Base-by-base conservation (phyloP, 2,888 invertebrate species). In the Macrophya alboannulata region DNA sequence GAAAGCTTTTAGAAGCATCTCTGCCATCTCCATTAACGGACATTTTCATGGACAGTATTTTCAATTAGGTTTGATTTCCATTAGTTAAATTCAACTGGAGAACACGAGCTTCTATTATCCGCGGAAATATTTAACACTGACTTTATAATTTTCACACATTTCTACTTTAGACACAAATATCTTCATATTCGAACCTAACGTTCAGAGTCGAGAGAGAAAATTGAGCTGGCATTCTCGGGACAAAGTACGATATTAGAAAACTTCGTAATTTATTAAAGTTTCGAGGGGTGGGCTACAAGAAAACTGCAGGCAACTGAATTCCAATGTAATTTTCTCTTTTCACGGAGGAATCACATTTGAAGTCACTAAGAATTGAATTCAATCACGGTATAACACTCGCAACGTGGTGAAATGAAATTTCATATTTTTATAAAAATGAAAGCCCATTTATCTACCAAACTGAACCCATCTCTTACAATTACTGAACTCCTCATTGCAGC, bases 1-100 rank as follows among this genome's bases (percentile, higher is more conserved):
- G 25, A 81, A 81, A 62, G 81, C 81, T 81, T 51, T 81, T 40
- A 81, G 62, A 81, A 81, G 62, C 62, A 62, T 43, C 59, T 59
- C 81, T 45, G 21, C 62, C 43, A 43, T 25, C 59, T 81, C 81
- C 81, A 81, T 81, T 81, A 81, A 62, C 59, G 43, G 81, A 43
- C 10, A 81, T 81, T 43, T 62, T 81, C n/a, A 40, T 17, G 21
- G 81, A 81, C 81, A 62, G n/a, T 59, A 62, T 81, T 62, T 12
- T 21, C 40, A 62, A 62, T 62, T 21, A 43, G 62, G 17, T 77
- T 81, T 81, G 37, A 81, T 81, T 62, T 81, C 62, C 81, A 81
- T 81, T 43, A 81, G 43, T 81, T 59, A 21, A 21, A 62, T 81
- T 21, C 21, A 59, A 43, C 62, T 62, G 43, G 43, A 43, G 31